Evolutionary conservation across 1,140 invertebrate species (phyloP), one percentile per base, ranked within the genome.

Genomic region (Berghia stephanieae): DNA sequence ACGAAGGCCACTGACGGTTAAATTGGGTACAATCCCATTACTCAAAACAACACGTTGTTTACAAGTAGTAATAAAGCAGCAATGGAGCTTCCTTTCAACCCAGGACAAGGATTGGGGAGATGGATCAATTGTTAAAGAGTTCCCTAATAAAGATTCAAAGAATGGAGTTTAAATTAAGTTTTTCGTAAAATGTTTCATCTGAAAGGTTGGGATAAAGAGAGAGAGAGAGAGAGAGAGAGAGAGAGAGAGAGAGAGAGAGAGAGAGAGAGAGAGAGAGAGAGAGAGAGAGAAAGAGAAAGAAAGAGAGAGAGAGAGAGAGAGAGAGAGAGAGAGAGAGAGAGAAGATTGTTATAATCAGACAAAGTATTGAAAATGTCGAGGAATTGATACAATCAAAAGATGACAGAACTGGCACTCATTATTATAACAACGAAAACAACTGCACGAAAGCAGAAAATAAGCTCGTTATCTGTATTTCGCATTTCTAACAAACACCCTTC

Each of bases 191-290:
- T 63, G 10, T 63, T 63, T 63, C 57, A 49, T 13, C 10, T 13
- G 10, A n/a, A n/a, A 10, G 10, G 46, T 49, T 49, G 10, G n/a
- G 55, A 60, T 8, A 60, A 60, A 24, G n/a, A 60, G 55, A 24
- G 5, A 60, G 55, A 60, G 31, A 5, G 21, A 60, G 55, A 60
- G 55, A 70, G 68, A 70, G 18, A 42, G 40, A 70, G 68, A 43
- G 40, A 70, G 34, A 43, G 36, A 43, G 68, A 42, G 40, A 42
- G 68, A 43, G 68, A 43, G 40, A 42, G n/a, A 24, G 68, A 6
- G 8, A 34, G 24, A 49, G 69, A 24, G 21, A 72, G 42, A 72
- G 2, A 49, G 27, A 44, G 4, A 13, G 44, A n/a, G 24, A n/a
- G 18, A 72, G 2, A 49, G 3, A 27, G 8, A 72, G 40, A 72